Evolutionary conservation across 1,140 invertebrate species (phyloP).

Genomic region (Dendroctonus ponderosae): DNA sequence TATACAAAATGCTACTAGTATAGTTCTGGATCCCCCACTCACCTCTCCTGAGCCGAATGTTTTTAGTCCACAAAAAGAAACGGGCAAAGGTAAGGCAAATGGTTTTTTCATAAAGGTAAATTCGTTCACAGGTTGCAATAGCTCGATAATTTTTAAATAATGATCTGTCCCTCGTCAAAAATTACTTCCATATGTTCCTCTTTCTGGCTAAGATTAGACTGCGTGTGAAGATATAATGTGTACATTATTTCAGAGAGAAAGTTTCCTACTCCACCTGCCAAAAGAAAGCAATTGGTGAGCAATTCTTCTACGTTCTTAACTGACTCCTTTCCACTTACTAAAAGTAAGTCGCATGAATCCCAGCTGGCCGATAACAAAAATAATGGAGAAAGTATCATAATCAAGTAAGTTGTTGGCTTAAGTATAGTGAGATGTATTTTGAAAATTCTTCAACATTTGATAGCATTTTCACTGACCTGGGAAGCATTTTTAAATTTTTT

Average conservation of each 20-base stretch:
- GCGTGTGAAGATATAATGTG: too few species aligned
- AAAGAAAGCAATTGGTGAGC: slow-evolving; percentile 66
- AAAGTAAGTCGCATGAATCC: slow-evolving; percentile 90
- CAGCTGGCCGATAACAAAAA: slow-evolving; percentile 68
- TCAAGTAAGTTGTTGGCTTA: slow-evolving; percentile 35
- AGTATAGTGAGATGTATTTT: too few species aligned
- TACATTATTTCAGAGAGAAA: slow-evolving; percentile 51
- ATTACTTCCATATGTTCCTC: too few species aligned
- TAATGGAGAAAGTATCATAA: slow-evolving; percentile 20
- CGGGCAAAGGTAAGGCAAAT: slow-evolving; percentile 45
- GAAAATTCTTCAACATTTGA: too few species aligned
- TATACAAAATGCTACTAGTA: slow-evolving; percentile 47
- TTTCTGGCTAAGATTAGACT: too few species aligned
- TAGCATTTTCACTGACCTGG: too few species aligned
- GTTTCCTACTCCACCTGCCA: slow-evolving; percentile 75
- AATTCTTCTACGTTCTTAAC: slow-evolving; percentile 52
- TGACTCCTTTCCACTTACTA: slow-evolving; percentile 65
- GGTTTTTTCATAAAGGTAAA: slow-evolving; percentile 1
- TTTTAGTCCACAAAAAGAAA: slow-evolving; percentile 29
- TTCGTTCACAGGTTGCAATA: neutral
- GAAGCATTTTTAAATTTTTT: neutral
- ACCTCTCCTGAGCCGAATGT: slow-evolving; percentile 43
- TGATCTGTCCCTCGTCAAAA: neutral
- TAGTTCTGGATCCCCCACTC: slow-evolving; percentile 42
- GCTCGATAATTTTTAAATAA: neutral